Conservation (phyloP, 2,888 invertebrate species). For the Rhogogaster chlorosoma region DNA sequence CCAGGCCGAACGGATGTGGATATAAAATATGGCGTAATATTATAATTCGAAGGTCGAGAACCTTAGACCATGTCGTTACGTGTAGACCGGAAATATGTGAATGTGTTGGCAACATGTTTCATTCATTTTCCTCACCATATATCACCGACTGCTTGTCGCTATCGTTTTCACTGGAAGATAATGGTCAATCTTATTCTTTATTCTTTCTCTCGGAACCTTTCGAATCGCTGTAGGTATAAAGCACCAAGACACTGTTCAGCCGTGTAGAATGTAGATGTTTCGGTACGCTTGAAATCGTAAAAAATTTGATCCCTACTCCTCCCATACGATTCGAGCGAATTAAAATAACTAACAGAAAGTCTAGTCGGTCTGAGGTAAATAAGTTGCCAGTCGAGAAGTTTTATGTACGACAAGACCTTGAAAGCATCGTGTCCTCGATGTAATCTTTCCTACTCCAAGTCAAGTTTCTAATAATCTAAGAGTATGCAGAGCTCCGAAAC, state of each 20-base stretch:
- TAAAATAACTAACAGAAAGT: neutral
- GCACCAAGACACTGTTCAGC: neutral
- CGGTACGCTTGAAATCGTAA: neutral
- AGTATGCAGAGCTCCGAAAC: neutral
- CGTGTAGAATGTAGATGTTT: neutral
- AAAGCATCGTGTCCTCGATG: slow-evolving; percentile 26
- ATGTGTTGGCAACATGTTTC: slow-evolving; percentile 31
- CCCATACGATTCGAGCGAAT: neutral
- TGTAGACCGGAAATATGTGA: slow-evolving; percentile 26
- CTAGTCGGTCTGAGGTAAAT: neutral
- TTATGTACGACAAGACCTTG: slow-evolving; percentile 33
- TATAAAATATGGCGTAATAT: slow-evolving; percentile 32
- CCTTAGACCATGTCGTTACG: slow-evolving; percentile 40
- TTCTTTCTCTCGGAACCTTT: neutral
- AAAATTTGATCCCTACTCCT: neutral
- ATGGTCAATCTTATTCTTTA: neutral
- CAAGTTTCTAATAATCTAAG: slow-evolving; percentile 19
- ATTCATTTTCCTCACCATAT: slow-evolving; percentile 17
- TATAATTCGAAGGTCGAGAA: slow-evolving; percentile 44
- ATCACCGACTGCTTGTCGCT: slow-evolving; percentile 4
- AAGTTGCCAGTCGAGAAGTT: slow-evolving; percentile 25
- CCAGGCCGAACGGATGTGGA: neutral
- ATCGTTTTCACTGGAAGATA: slow-evolving; percentile 19
- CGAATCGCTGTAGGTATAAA: neutral
- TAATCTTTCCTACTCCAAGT: slow-evolving; percentile 23